Evolutionary conservation across 2,888 invertebrate genomes (phyloP).

Genomic region (Theodoxus fluviatilis): DNA sequence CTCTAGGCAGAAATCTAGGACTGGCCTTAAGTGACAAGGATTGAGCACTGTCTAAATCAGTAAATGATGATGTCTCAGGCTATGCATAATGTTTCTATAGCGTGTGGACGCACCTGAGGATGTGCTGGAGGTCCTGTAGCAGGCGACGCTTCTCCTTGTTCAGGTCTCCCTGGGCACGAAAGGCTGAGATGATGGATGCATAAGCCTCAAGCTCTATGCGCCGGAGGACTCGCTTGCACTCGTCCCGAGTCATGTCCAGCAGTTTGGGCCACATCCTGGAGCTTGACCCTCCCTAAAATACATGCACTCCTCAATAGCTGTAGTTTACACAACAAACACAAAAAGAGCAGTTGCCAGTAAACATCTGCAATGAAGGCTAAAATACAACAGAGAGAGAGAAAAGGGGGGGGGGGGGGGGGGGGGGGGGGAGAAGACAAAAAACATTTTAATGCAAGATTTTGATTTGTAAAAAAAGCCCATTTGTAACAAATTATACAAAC

Average conservation of each 20-base stretch:
- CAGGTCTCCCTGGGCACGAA: constrained; percentile 90
- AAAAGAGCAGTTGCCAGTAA: neutral
- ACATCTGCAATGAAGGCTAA: neutral
- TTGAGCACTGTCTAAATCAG: too few species aligned
- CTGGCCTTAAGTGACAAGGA: too few species aligned
- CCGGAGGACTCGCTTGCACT: constrained; percentile 85
- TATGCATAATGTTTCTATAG: too few species aligned
- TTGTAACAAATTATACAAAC: too few species aligned
- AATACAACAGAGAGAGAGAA: neutral
- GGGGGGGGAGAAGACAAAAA: too few species aligned
- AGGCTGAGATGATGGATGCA: constrained; percentile 85
- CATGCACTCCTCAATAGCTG: neutral
- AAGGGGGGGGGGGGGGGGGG: neutral
- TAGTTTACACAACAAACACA: neutral
- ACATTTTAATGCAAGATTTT: too few species aligned
- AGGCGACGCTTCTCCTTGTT: constrained; percentile 84
- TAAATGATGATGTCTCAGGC: too few species aligned
- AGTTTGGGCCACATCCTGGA: constrained; percentile 73
- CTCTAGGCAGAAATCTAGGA: too few species aligned
- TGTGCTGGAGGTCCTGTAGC: constrained; percentile 81
- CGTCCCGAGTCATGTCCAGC: constrained; percentile 85
- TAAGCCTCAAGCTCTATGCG: constrained; percentile 90
- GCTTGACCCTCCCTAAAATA: neutral
- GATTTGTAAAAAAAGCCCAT: too few species aligned
- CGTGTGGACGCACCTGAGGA: constrained; percentile 70